Evolutionary conservation across 2,797 vertebrate species (phyloP).

Genomic region (Hylomyscus alleni): DNA sequence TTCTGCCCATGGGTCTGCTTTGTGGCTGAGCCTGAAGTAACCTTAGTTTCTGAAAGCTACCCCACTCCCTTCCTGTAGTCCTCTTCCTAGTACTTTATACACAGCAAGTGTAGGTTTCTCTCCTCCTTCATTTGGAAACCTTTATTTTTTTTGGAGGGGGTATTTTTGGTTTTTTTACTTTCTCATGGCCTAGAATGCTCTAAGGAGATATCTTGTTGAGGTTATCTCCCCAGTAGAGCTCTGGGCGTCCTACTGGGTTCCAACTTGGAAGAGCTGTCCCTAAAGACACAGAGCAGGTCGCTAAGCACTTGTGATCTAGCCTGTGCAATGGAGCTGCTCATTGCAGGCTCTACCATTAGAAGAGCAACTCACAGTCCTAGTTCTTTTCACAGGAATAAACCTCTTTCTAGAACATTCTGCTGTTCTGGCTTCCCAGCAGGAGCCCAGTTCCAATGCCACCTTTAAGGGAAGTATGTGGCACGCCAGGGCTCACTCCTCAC

Average conservation of each 20-base stretch:
- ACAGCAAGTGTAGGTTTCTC: slow-evolving; percentile 92
- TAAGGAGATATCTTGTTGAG: slow-evolving; percentile 83
- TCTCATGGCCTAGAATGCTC: slow-evolving; percentile 82
- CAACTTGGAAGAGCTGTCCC: slow-evolving; percentile 79
- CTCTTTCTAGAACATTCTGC: background rate
- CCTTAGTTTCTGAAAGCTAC: background rate
- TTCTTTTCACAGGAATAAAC: slow-evolving; percentile 52
- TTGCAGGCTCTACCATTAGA: background rate
- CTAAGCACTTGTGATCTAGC: slow-evolving; percentile 85
- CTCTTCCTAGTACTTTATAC: slow-evolving; percentile 74
- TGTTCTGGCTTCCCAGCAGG: background rate
- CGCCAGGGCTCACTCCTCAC: background rate
- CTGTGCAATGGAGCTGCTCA: background rate
- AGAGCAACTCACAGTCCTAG: slow-evolving; percentile 54
- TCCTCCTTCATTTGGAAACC: slow-evolving; percentile 92
- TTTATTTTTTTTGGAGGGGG: too few species aligned
- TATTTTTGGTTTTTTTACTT: background rate
- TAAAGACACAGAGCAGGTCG: slow-evolving; percentile 87
- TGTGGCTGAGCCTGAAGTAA: background rate
- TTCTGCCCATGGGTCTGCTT: slow-evolving; percentile 11
- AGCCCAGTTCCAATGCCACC: background rate
- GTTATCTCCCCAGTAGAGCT: slow-evolving; percentile 85
- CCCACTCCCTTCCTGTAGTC: background rate
- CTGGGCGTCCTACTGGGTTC: slow-evolving; percentile 83
- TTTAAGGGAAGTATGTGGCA: background rate